Evolutionary conservation across 2,888 invertebrate species (phyloP).

Genomic region (Lissocephala sabroskyi): DNA sequence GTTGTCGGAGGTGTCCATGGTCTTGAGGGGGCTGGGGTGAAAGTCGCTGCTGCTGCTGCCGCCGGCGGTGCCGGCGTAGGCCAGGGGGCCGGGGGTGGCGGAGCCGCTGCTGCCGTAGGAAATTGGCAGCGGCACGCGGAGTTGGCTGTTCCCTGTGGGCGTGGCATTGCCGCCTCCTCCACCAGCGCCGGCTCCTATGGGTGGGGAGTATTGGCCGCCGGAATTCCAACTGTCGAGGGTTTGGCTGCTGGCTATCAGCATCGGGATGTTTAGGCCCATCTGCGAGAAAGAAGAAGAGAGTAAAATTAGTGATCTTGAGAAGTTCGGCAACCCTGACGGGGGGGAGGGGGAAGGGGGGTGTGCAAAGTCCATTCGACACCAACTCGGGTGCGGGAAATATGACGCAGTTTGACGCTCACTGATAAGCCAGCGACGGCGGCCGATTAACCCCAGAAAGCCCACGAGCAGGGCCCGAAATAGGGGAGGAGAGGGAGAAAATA

Average conservation of each 20-base stretch:
- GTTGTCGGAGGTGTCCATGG: slow-evolving; percentile 65
- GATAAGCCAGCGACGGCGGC: too few species aligned
- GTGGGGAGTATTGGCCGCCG: slow-evolving; percentile 65
- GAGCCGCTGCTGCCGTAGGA: slow-evolving; percentile 32
- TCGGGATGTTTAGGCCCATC: slow-evolving; percentile 69
- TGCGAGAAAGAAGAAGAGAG: too few species aligned
- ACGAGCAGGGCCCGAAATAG: too few species aligned
- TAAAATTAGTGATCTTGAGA: too few species aligned
- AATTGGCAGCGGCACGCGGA: slow-evolving; percentile 64
- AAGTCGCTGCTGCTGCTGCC: slow-evolving; percentile 68
- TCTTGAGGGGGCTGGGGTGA: slow-evolving; percentile 62
- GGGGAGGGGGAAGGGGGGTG: too few species aligned
- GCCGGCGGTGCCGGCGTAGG: slow-evolving; percentile 32
- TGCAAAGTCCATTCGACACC: too few species aligned
- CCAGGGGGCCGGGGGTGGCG: slow-evolving; percentile 9
- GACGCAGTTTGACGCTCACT: too few species aligned
- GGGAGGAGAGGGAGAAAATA: too few species aligned
- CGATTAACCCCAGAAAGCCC: too few species aligned
- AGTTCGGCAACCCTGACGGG: too few species aligned
- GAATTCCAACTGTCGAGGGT: slow-evolving; percentile 67
- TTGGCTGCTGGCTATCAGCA: slow-evolving; percentile 67
- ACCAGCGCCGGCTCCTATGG: slow-evolving; percentile 35
- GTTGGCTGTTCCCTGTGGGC: slow-evolving; percentile 29
- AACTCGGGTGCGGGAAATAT: too few species aligned
- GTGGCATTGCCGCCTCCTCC: slow-evolving; percentile 14